phyloP scores from a whole-genome alignment of 2,888 invertebrate species.

The Dexiosoma caninum region DNA sequence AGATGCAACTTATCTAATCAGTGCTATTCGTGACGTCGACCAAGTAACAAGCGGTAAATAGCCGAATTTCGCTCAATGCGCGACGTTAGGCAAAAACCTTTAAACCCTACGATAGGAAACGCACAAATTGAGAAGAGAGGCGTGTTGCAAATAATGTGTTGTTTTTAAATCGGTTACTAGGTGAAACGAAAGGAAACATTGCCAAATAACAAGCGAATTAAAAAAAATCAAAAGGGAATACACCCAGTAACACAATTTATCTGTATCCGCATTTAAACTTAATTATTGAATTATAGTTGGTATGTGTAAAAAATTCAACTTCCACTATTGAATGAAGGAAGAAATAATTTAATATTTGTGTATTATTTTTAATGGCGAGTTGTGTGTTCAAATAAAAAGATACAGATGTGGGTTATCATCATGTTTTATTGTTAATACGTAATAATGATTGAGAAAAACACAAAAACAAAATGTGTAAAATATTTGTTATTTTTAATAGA shows the following conservation, averaged over 20 bases:
- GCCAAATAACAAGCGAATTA: constrained; percentile 46
- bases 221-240: constrained; percentile 48
- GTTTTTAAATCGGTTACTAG: constrained; percentile 73
- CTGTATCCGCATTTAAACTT: constrained; percentile 42
- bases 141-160: constrained; percentile 57
- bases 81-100: not conserved
- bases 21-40: constrained; percentile 72
- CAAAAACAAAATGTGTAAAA: constrained; percentile 5
- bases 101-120: not conserved
- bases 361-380: not conserved
- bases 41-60: constrained; percentile 64
- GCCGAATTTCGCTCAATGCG: not conserved
- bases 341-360: not conserved
- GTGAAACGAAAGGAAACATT: constrained; percentile 69
- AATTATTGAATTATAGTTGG: constrained; percentile 21
- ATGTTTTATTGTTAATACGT: constrained; percentile 1
- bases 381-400: not conserved
- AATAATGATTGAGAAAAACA: constrained; percentile 10
- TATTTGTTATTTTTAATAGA: not conserved
- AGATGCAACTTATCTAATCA: constrained; percentile 62
- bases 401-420: constrained; percentile 20
- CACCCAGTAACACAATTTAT: constrained; percentile 63
- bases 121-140: constrained; percentile 13
- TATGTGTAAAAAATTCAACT: not conserved
- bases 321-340: not conserved